A percentile compares a stretch with the other conserved stretches of the same genome.
These are phyloP conservation scores for Halichoeres trimaculatus DNA, from an alignment of 2,113 vertebrate species.

Conservation along the genomic window DNA sequence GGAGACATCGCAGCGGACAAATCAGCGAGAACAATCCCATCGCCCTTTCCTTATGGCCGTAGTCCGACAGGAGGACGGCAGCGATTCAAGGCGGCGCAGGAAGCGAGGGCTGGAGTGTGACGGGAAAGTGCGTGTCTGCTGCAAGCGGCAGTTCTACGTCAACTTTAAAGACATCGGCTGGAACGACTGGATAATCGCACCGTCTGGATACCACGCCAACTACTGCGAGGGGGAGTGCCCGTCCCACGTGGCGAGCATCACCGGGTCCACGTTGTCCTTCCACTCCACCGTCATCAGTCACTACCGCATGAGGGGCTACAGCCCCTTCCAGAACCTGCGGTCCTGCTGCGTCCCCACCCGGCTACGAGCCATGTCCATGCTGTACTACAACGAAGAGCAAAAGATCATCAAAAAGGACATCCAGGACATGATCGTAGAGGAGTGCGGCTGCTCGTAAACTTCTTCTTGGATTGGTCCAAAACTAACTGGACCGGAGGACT, in stretches of 20 bases:
- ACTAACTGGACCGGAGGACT: conserved; percentile 29
- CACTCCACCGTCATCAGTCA: conserved; percentile 98
- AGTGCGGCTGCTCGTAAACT: conserved; percentile 95
- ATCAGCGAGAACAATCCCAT: conserved; percentile 93
- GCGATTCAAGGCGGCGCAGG: conserved; percentile 84
- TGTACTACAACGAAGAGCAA: conserved; percentile 97
- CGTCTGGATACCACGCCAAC: conserved; percentile 95
- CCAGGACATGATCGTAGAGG: conserved; percentile 99
- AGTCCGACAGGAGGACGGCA: conserved; percentile 87
- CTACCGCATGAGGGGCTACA: conserved; percentile 95
- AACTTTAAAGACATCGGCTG: conserved; percentile 99
- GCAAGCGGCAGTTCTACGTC: conserved; percentile 96
- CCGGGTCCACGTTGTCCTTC: conserved; percentile 93
- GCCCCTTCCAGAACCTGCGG: conserved; percentile 94
- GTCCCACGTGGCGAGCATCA: conserved; percentile 93
- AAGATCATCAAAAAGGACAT: conserved; percentile 99
- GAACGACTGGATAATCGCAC: conserved; percentile 99
- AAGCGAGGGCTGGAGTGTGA: conserved; percentile 97
- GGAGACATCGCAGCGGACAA: conserved; percentile 72
- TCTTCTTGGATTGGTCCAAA: accelerated
- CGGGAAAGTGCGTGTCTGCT: conserved; percentile 95
- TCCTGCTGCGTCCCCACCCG: conserved; percentile 97
- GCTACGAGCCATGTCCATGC: conserved; percentile 98
- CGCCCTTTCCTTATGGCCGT: conserved; percentile 96
- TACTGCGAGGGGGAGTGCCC: conserved; percentile 99